A percentile compares a stretch with the other conserved stretches of the same genome.
These are phyloP conservation scores for Graptemys geographica DNA, from an alignment of 2,797 vertebrate species.

Conservation along the genomic window DNA sequence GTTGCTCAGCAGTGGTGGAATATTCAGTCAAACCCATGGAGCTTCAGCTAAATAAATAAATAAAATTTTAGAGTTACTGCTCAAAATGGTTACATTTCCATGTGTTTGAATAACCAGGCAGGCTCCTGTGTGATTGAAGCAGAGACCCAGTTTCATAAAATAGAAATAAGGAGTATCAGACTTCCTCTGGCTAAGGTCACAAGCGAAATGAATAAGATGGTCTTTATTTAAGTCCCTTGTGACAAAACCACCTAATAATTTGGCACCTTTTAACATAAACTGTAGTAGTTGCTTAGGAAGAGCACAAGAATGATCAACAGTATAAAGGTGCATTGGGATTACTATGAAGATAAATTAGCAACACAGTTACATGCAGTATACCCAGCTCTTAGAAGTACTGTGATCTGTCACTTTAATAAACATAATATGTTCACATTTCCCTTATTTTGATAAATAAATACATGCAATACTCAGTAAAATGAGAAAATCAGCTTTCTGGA, in stretches of 20 bases:
- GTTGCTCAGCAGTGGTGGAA: background rate
- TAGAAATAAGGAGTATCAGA: background rate
- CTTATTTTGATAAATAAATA: background rate
- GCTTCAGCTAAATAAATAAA: background rate
- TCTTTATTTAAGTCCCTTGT: background rate
- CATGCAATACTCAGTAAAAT: background rate
- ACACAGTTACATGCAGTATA: background rate
- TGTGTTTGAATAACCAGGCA: background rate
- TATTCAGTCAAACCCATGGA: background rate
- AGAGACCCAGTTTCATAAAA: background rate
- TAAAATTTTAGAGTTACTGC: background rate
- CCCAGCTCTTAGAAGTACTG: background rate
- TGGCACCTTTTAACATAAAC: background rate
- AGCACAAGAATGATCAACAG: background rate
- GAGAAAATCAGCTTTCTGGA: background rate
- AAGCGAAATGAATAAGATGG: background rate
- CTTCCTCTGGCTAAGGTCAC: background rate
- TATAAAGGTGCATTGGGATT: fast-evolving
- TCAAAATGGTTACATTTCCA: background rate
- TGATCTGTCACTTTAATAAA: background rate
- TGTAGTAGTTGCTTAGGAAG: background rate
- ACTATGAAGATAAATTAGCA: background rate
- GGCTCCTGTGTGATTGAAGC: background rate
- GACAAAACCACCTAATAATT: background rate
- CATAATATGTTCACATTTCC: background rate